Conservation (phyloP, 30 jellyfish, hydroid and myxozoan genomes). For the Aurelia aurita complex sp. Pacific region DNA sequence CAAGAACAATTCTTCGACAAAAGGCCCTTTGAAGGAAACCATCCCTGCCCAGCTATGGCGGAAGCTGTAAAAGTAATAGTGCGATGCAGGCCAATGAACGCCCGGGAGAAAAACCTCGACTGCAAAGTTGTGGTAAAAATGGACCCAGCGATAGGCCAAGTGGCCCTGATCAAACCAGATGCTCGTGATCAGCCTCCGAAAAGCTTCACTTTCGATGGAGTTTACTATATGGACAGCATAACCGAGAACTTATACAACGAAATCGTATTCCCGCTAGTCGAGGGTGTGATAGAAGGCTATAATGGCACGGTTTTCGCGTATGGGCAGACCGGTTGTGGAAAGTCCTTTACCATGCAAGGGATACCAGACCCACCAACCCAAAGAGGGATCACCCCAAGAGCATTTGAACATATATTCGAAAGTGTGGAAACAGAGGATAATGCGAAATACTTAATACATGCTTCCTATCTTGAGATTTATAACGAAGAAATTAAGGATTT, state of each 20-base stretch:
- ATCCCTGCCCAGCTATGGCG: slow-evolving; percentile 46
- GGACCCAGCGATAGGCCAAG: slow-evolving; percentile 92
- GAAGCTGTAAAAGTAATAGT: slow-evolving; percentile 95
- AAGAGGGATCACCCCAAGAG: slow-evolving; percentile 97
- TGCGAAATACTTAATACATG: slow-evolving; percentile 89
- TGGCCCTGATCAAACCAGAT: slow-evolving; percentile 75
- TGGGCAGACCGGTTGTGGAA: slow-evolving; percentile 99
- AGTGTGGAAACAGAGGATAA: slow-evolving; percentile 95
- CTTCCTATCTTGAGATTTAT: slow-evolving; percentile 93
- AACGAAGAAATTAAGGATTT: slow-evolving; percentile 95
- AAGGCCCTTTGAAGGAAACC: no score
- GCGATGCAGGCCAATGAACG: slow-evolving; percentile 91
- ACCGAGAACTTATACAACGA: slow-evolving; percentile 94
- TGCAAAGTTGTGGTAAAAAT: slow-evolving; percentile 83
- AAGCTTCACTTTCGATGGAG: slow-evolving; percentile 95
- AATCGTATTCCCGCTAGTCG: slow-evolving; percentile 92
- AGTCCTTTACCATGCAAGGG: slow-evolving; percentile 98
- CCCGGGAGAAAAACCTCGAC: slow-evolving; percentile 79
- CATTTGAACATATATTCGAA: slow-evolving; percentile 97
- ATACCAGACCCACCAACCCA: slow-evolving; percentile 97
- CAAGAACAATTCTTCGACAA: no score
- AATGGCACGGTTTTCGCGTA: slow-evolving; percentile 97
- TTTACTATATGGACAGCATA: slow-evolving; percentile 82
- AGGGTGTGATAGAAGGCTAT: slow-evolving; percentile 96
- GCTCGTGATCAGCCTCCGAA: slow-evolving; percentile 91